A percentile compares a stretch with the other conserved stretches of the same genome.
phyloP scores from a whole-genome alignment of 2,113 vertebrate genomes.

The Notothenia rossii region DNA sequence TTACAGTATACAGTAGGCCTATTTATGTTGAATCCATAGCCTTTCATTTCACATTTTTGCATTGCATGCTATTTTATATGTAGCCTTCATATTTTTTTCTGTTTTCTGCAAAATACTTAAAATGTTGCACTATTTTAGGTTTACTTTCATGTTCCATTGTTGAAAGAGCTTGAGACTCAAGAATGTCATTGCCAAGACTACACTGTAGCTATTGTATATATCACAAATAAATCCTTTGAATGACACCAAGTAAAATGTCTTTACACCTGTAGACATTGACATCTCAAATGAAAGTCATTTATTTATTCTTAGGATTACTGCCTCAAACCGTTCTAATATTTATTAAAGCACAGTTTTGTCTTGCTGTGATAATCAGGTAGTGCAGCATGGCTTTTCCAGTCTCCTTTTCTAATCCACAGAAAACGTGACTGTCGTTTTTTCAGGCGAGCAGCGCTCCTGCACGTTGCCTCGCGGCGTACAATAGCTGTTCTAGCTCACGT shows the following conservation, averaged over 20 bases:
- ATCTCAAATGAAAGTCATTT: neutral
- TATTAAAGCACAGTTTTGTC: neutral
- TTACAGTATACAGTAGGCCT: too few species aligned
- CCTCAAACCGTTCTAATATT: neutral
- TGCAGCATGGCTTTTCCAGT: slow-evolving; percentile 62
- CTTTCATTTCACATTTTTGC: too few species aligned
- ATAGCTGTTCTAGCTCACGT: slow-evolving; percentile 82
- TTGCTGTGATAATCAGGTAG: slow-evolving; percentile 21
- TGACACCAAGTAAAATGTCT: neutral
- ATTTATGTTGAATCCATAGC: too few species aligned
- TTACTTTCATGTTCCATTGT: too few species aligned
- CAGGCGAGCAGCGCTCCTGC: slow-evolving; percentile 70
- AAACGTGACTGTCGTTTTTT: slow-evolving; percentile 81
- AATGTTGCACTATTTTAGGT: too few species aligned
- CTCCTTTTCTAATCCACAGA: slow-evolving; percentile 77
- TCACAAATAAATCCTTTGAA: too few species aligned
- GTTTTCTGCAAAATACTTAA: too few species aligned
- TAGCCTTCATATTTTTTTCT: too few species aligned
- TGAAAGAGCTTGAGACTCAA: too few species aligned
- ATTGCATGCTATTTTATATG: too few species aligned
- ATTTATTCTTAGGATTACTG: neutral
- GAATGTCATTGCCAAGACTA: too few species aligned
- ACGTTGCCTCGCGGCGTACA: slow-evolving; percentile 79
- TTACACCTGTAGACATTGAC: neutral
- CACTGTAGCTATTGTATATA: too few species aligned